A percentile compares a stretch with the other conserved stretches of the same genome.
Evolutionary conservation across 1,140 invertebrate genomes (phyloP).

Genomic region (Danaus melanippus): DNA sequence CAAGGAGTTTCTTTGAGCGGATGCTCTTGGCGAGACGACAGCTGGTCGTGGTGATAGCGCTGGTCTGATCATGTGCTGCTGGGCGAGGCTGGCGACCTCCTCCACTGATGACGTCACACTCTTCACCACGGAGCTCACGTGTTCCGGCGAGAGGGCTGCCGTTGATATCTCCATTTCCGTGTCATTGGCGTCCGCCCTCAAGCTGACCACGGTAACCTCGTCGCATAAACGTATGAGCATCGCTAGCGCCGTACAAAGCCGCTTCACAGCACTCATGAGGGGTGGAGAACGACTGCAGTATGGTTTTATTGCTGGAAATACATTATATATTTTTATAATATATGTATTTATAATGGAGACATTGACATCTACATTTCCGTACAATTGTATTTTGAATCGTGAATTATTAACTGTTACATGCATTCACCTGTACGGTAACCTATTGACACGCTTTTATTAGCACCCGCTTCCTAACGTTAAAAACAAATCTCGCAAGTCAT

Average conservation of each 20-base stretch:
- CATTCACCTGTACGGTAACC: too few species aligned
- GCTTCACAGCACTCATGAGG: conserved; percentile 82
- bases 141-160: conserved; percentile 69
- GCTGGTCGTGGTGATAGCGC: conserved; percentile 56
- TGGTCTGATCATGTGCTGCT: conserved; percentile 61
- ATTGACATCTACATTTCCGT: too few species aligned
- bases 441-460: too few species aligned
- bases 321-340: not conserved
- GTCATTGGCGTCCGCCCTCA: conserved; percentile 78
- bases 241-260: conserved; percentile 89
- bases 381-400: too few species aligned
- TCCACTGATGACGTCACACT: conserved; percentile 86
- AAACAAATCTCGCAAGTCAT: too few species aligned
- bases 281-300: conserved; percentile 61
- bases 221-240: conserved; percentile 92
- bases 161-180: conserved; percentile 42
- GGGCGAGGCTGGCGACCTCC: conserved; percentile 68
- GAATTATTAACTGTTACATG: too few species aligned
- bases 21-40: conserved; percentile 50
- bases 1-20: conserved; percentile 72
- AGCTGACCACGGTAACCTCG: conserved; percentile 75
- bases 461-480: too few species aligned
- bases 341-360: too few species aligned
- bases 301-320: conserved; percentile 65
- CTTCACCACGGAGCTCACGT: conserved; percentile 84